Conservation (phyloP, 2,888 invertebrate genomes). For the Epicampocera succincta region DNA sequence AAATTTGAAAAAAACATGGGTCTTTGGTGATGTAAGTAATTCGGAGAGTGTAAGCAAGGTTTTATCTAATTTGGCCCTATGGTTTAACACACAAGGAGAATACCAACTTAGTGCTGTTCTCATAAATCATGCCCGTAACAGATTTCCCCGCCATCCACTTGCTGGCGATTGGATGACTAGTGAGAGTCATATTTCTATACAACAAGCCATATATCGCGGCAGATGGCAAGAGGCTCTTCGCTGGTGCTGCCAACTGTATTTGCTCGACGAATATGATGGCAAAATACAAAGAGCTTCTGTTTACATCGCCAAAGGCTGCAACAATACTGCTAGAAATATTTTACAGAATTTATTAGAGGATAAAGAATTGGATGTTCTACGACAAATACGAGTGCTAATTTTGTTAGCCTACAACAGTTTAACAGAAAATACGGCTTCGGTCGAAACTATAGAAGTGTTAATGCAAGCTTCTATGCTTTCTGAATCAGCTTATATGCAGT, state of each 20-base stretch:
- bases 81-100: constrained; percentile 82
- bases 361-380: constrained; percentile 81
- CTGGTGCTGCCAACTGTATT: constrained; percentile 86
- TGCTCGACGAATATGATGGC: constrained; percentile 86
- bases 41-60: constrained; percentile 88
- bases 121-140: constrained; percentile 84
- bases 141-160: constrained; percentile 85
- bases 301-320: constrained; percentile 81
- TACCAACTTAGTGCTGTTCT: constrained; percentile 84
- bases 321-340: constrained; percentile 78
- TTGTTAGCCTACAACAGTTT: constrained; percentile 86
- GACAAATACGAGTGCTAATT: constrained; percentile 86
- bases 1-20: constrained; percentile 86
- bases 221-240: constrained; percentile 88
- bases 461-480: constrained; percentile 89
- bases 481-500: constrained; percentile 88
- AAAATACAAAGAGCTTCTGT: constrained; percentile 82
- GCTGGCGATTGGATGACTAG: constrained; percentile 87
- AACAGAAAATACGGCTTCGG: constrained; percentile 81
- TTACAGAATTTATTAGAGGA: constrained; percentile 76
- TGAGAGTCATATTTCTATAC: constrained; percentile 84
- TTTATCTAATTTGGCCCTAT: constrained; percentile 85
- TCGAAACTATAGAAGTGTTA: constrained; percentile 84
- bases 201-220: constrained; percentile 81
- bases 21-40: constrained; percentile 83